Evolutionary conservation across 2,888 invertebrate genomes (phyloP).

Genomic region (Callimorpha dominula): DNA sequence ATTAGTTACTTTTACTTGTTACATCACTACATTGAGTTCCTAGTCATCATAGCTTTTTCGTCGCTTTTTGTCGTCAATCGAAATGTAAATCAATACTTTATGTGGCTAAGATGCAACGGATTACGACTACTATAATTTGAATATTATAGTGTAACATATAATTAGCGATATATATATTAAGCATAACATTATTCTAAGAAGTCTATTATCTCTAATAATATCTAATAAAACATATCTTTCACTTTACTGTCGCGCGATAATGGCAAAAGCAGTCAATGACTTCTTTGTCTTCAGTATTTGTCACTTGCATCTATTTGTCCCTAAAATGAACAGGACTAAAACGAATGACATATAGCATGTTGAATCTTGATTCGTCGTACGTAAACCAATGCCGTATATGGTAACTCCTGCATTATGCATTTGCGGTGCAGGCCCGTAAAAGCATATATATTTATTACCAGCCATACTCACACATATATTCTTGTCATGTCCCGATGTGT

Average conservation of each 20-base stretch:
- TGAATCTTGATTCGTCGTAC: slow-evolving; percentile 44
- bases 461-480: slow-evolving; percentile 55
- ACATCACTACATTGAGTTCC: neutral
- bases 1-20: neutral
- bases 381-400: slow-evolving; percentile 38
- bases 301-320: slow-evolving; percentile 9
- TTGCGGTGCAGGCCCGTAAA: slow-evolving; percentile 51
- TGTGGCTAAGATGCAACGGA: neutral
- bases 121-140: neutral
- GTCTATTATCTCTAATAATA: too few relatives aligned
- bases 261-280: neutral
- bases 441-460: slow-evolving; percentile 60
- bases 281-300: neutral
- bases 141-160: neutral
- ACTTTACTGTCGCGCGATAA: neutral
- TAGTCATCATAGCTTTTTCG: neutral
- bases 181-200: too few relatives aligned
- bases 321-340: slow-evolving; percentile 29
- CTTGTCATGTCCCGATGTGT: slow-evolving; percentile 59
- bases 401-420: slow-evolving; percentile 59
- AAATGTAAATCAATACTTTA: neutral
- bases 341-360: slow-evolving; percentile 43
- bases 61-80: neutral
- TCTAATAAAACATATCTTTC: neutral
- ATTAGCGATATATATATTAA: too few relatives aligned